A percentile compares a stretch with the other conserved stretches of the same genome.
These are phyloP conservation scores for Meda fulgida DNA, from an alignment of 2,797 vertebrate genomes.

Conservation along the genomic window DNA sequence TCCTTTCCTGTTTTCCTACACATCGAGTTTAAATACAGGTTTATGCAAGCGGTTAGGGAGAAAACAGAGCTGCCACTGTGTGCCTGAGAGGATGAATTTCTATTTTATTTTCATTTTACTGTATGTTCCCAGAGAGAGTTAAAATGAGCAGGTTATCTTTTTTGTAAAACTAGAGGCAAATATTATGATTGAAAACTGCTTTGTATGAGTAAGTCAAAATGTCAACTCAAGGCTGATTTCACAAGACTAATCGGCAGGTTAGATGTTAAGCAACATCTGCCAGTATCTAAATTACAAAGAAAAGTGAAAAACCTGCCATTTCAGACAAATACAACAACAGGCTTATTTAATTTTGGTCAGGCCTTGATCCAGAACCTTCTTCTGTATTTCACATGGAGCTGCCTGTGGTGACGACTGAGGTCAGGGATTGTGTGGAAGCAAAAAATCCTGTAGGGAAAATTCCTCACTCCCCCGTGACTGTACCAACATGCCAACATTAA, in stretches of 20 bases:
- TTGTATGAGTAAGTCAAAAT: constrained; percentile 16
- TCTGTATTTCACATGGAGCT: constrained; percentile 20
- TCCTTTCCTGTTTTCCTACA: constrained; percentile 58
- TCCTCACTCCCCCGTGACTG: constrained; percentile 9
- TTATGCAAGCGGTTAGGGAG: neutral
- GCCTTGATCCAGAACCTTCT: constrained; percentile 29
- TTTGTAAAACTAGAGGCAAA: constrained; percentile 1
- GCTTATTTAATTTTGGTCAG: constrained; percentile 28
- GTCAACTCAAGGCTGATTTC: constrained; percentile 1
- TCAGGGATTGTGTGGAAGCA: constrained; percentile 21
- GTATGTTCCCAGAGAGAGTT: constrained; percentile 20
- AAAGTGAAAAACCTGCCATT: neutral
- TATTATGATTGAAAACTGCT: constrained; percentile 21
- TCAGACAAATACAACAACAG: constrained; percentile 26
- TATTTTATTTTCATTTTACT: neutral
- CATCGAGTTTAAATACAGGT: constrained; percentile 1
- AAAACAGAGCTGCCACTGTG: constrained; percentile 36
- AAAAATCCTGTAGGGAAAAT: constrained; percentile 38
- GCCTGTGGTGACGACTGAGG: constrained; percentile 37
- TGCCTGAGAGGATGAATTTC: neutral
- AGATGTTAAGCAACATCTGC: constrained; percentile 21
- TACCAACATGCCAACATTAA: neutral
- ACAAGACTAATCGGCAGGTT: neutral
- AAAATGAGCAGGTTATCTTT: constrained; percentile 16
- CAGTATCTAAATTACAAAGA: constrained; percentile 11